Conservation (phyloP, 2,113 vertebrate species). For the Dipodomys stephensi region DNA sequence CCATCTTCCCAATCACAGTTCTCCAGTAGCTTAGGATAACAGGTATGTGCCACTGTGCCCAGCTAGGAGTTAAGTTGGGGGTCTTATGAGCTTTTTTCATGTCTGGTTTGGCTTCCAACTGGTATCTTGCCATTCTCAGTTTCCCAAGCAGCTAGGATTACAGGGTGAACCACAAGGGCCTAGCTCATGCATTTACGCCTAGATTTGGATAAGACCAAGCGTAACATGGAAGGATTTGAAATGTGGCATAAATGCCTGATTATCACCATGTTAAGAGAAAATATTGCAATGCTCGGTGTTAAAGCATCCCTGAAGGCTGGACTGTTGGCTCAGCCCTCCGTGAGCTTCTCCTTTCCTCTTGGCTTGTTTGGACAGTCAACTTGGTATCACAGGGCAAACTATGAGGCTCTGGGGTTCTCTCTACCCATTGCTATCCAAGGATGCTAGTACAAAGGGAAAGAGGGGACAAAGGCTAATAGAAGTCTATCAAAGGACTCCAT, state of each 20-base stretch:
- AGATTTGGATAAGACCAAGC: too few species aligned
- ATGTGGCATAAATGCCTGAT: not conserved
- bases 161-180: too few species aligned
- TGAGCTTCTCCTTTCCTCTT: not conserved
- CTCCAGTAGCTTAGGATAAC: too few species aligned
- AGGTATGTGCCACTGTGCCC: too few species aligned
- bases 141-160: too few species aligned
- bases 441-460: not conserved
- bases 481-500: not conserved
- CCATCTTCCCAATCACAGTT: too few species aligned
- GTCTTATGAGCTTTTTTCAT: too few species aligned
- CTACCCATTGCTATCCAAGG: not conserved
- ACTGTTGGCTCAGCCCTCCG: not conserved
- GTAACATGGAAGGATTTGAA: not conserved
- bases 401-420: not conserved
- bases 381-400: not conserved
- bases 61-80: too few species aligned
- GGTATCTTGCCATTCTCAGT: too few species aligned
- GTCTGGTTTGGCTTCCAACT: too few species aligned
- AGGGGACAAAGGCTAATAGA: not conserved
- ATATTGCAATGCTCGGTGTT: not conserved
- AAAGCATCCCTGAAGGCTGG: not conserved
- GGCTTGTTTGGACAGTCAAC: not conserved
- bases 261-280: not conserved
- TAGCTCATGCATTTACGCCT: too few species aligned